Conservation (phyloP, 2,113 vertebrate species). For the Phalacrocorax aristotelis region DNA sequence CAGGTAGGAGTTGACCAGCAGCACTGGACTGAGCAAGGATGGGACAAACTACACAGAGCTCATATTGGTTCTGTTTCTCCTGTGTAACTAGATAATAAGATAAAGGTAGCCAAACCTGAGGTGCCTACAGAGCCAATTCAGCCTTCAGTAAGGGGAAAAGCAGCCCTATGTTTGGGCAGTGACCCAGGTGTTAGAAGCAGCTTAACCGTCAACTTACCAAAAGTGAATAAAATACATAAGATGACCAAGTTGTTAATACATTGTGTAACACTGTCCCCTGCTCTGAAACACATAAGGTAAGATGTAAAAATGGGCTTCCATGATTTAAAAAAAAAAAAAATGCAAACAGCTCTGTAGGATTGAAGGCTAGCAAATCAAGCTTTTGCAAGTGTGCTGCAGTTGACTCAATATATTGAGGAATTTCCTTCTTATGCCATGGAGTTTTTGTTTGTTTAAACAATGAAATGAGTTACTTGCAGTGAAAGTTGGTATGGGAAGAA, state of each 20-base stretch:
- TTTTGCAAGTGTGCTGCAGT: not conserved
- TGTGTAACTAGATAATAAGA: not conserved
- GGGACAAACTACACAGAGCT: not conserved
- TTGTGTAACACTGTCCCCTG: not conserved
- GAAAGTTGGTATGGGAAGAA: not conserved
- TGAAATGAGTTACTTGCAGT: not conserved
- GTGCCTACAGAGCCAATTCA: not conserved
- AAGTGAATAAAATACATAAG: not conserved
- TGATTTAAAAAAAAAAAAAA: not conserved
- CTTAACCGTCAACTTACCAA: not conserved
- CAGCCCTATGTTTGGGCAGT: not conserved
- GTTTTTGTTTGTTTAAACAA: not conserved
- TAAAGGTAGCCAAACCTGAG: not conserved
- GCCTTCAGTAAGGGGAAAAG: not conserved
- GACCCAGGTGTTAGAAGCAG: not conserved
- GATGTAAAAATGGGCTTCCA: not conserved
- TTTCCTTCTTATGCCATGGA: not conserved
- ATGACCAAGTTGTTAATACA: too few relatives aligned
- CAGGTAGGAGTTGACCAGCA: conserved; percentile 77
- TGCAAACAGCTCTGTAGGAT: not conserved
- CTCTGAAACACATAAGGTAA: not conserved
- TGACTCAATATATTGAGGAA: not conserved
- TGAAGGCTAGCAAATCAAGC: not conserved
- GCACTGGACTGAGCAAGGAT: not conserved
- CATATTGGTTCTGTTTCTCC: not conserved